Evolutionary conservation across 2,113 vertebrate genomes (phyloP).

Genomic region (Acanthochromis polyacanthus): DNA sequence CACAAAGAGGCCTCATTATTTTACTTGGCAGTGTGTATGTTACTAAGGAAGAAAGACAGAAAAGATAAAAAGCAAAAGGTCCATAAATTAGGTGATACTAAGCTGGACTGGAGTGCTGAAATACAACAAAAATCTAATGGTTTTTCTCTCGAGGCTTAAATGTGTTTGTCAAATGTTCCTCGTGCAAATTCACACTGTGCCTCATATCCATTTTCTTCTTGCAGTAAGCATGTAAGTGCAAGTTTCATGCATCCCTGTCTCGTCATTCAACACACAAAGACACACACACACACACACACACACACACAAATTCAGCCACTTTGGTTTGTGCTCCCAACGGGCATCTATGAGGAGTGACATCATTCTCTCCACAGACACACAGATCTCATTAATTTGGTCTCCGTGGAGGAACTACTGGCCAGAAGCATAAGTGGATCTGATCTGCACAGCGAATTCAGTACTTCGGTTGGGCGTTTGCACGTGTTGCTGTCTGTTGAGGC

Average conservation of each 20-base stretch:
- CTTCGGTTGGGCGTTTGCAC: constrained; percentile 23
- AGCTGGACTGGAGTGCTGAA: too few relatives aligned
- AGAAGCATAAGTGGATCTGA: constrained; percentile 30
- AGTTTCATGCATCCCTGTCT: not conserved
- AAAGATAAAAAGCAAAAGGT: not conserved
- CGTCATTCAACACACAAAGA: constrained; percentile 4
- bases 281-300: not conserved
- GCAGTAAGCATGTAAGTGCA: constrained; percentile 1
- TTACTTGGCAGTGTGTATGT: not conserved
- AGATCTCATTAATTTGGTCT: constrained; percentile 38
- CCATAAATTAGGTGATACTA: too few relatives aligned
- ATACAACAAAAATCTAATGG: too few relatives aligned
- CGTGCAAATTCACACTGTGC: not conserved
- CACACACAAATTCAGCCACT: not conserved
- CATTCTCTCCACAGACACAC: constrained; percentile 58
- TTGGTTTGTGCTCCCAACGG: constrained; percentile 14
- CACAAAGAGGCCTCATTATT: not conserved
- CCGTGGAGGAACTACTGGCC: constrained; percentile 33
- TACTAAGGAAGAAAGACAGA: not conserved
- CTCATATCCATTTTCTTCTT: constrained; percentile 2
- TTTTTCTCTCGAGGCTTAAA: too few relatives aligned
- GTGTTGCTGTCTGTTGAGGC: constrained; percentile 46
- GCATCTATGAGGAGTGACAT: constrained; percentile 57
- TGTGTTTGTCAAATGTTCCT: not conserved
- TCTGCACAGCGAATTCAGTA: constrained; percentile 28